Percentiles rank a stretch among this genome's conserved stretches.
These are phyloP conservation scores for Odontothrips loti DNA, from an alignment of 2,888 invertebrate genomes.

Conservation along the genomic window DNA sequence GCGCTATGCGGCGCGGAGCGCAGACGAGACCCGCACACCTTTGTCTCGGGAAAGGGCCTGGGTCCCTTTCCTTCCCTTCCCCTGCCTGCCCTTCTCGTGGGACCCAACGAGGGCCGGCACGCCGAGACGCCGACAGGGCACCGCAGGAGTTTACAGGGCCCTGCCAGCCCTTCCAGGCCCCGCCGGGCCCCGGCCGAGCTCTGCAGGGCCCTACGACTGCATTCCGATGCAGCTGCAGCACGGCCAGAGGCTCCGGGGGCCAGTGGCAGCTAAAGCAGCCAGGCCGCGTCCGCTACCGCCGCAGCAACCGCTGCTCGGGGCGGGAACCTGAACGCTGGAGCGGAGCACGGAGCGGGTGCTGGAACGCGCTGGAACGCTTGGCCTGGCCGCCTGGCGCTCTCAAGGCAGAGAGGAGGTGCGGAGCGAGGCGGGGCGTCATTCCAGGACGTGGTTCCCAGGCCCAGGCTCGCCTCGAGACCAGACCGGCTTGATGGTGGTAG, in stretches of 20 bases:
- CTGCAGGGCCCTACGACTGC: background rate
- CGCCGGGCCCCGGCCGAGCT: background rate
- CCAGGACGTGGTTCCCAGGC: background rate
- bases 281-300: background rate
- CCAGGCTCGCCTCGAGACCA: slow-evolving; percentile 8
- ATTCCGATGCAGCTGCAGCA: background rate
- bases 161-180: too few relatives aligned
- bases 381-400: background rate
- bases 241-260: background rate
- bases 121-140: background rate
- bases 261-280: background rate
- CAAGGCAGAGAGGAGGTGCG: background rate
- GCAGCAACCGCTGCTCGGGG: background rate
- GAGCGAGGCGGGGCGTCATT: background rate
- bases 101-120: background rate
- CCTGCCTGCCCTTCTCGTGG: too few relatives aligned
- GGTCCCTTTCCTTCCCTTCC: too few relatives aligned
- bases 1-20: too few relatives aligned
- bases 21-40: too few relatives aligned
- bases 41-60: too few relatives aligned
- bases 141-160: background rate
- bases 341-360: background rate
- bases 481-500: background rate
- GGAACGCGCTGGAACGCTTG: background rate
- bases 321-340: background rate